phyloP scores from a whole-genome alignment of 2,888 invertebrate genomes.

The Parthenolecanium corni region DNA sequence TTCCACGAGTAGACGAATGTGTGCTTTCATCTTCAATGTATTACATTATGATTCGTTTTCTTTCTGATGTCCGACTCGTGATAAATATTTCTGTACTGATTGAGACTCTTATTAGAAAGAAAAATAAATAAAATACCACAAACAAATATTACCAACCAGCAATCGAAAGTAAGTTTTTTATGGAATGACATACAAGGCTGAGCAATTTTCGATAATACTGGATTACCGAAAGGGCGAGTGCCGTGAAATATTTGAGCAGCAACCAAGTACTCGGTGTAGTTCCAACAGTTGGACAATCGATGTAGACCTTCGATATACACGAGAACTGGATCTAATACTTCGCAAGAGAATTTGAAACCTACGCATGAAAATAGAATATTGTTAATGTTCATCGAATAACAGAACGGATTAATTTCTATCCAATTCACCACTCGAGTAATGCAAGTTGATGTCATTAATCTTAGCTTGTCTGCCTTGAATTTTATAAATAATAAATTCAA shows the following conservation, averaged over 20 bases:
- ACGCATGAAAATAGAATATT: too few species aligned
- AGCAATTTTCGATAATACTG: slow-evolving; percentile 57
- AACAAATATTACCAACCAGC: slow-evolving; percentile 50
- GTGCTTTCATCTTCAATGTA: too few species aligned
- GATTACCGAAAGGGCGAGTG: slow-evolving; percentile 61
- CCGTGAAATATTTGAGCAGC: slow-evolving; percentile 83
- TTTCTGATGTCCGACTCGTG: too few species aligned
- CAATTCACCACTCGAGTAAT: too few species aligned
- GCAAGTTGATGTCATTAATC: too few species aligned
- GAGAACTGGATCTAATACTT: slow-evolving; percentile 61
- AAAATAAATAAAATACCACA: too few species aligned
- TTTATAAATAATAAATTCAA: not conserved
- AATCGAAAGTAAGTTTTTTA: slow-evolving; percentile 71
- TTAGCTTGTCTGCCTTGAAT: not conserved
- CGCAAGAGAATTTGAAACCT: slow-evolving; percentile 51
- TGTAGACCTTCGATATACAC: slow-evolving; percentile 74
- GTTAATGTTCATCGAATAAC: too few species aligned
- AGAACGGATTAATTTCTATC: too few species aligned
- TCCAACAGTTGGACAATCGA: slow-evolving; percentile 63
- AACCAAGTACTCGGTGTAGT: slow-evolving; percentile 71
- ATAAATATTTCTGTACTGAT: slow-evolving; percentile 17
- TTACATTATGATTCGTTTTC: too few species aligned
- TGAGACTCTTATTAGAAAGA: not conserved
- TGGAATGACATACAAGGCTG: slow-evolving; percentile 60
- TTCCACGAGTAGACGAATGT: too few species aligned